Evolutionary conservation across 2,888 invertebrate genomes (phyloP), one percentile per base, ranked within the genome.

Genomic region (Cerastis leucographa): DNA sequence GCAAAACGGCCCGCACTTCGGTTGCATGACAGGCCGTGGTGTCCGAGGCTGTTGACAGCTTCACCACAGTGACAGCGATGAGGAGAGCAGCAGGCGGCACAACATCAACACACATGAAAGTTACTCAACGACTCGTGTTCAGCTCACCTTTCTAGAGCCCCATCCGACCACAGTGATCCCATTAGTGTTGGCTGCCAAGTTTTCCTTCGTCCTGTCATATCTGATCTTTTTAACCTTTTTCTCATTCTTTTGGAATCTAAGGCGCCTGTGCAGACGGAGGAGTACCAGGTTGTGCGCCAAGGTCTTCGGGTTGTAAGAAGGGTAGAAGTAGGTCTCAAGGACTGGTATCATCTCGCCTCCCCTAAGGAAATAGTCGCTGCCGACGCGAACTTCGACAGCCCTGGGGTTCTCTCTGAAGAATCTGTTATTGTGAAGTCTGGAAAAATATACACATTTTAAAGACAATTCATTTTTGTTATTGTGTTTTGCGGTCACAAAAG

Each of bases 241-340:
- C 22, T 51, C 62, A 14, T 79, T 84, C 12, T 68, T 84, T 7
- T n/a, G 7, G 64, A 87, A 85, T n/a, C 46, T 73, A 9, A 87
- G 71, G 14, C 85, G 76, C n/a, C 68, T 85, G 0, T 62, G 17
- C 65, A 91, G 80, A 46, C 84, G 89, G 5, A 92, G 71, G 7
- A 93, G 85, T 0, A 90, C 92, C 19, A 94, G 73, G 81, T 94
- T 94, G 78, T 93, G 86, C 19, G 81, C 85, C 51, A 94, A 78
- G 0, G 79, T 88, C 2, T 76, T 76, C 0, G 91, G 85, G 56
- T 93, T 70, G 72, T 89, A 94, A 1, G 42, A 9, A 0, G 93
- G 93, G 75, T 94, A 90, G 72, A 92, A 90, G 80, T 83, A 79
- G 0, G 89, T 51, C 14, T 90, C 81, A 1, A 71, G 40, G 6